Percentiles rank a stretch among this genome's conserved stretches.
Evolutionary conservation across 2,888 invertebrate genomes (phyloP).

Genomic region (Chymomyza fuscimana): DNA sequence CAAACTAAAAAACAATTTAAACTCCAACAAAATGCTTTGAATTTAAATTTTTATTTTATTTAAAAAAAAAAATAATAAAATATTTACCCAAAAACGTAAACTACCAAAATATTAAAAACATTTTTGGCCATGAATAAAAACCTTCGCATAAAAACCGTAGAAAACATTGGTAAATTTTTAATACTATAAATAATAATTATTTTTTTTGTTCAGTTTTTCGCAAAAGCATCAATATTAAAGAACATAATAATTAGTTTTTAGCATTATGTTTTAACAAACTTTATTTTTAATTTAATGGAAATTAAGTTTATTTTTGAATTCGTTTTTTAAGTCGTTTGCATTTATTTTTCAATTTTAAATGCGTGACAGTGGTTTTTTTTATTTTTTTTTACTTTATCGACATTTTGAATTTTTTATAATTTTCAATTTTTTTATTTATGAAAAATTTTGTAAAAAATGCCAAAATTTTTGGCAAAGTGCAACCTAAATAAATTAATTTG

Average conservation of each 20-base stretch:
- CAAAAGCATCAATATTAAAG: neutral
- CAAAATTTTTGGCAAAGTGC: no score
- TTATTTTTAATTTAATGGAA: constrained; percentile 1
- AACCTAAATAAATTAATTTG: no score
- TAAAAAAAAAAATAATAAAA: constrained; percentile 12
- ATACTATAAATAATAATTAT: constrained; percentile 34
- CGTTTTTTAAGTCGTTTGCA: neutral
- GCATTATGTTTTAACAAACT: constrained; percentile 6
- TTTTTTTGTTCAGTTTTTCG: constrained; percentile 43
- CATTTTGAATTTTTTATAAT: neutral
- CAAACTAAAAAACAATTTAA: constrained; percentile 56
- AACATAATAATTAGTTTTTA: constrained; percentile 16
- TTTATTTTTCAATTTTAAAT: neutral
- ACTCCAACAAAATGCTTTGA: constrained; percentile 44
- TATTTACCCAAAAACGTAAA: constrained; percentile 21
- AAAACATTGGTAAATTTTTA: constrained; percentile 77
- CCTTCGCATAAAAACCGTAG: constrained; percentile 66
- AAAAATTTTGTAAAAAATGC: no score
- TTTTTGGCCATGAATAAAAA: constrained; percentile 42
- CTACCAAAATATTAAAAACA: constrained; percentile 48
- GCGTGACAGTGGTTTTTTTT: neutral
- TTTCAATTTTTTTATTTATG: no score
- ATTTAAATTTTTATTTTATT: neutral
- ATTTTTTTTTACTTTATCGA: constrained; percentile 27
- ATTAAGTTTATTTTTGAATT: neutral